Conservation (phyloP, 2,888 invertebrate genomes). For the Stramonita haemastoma region DNA sequence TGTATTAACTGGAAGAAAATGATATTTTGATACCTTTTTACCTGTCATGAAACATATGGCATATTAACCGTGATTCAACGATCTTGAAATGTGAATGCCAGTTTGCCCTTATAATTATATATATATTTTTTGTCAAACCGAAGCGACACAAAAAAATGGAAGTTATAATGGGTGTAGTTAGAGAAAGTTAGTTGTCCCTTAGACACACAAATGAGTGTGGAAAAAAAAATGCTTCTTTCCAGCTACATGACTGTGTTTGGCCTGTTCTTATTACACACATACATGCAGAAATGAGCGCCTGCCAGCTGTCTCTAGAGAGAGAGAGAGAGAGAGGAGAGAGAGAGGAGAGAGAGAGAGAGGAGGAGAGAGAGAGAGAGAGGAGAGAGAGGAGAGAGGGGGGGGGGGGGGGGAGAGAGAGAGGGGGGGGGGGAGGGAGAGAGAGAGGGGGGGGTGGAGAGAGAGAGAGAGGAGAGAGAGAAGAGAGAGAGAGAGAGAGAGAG, state of each 20-base stretch:
- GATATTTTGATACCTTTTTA: constrained; percentile 40
- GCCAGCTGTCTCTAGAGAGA: not conserved
- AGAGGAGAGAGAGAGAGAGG: not conserved
- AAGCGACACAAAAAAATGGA: not conserved
- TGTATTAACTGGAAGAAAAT: not conserved
- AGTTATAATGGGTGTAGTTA: too few species aligned
- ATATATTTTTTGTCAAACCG: not conserved
- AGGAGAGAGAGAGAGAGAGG: not conserved
- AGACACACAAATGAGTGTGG: too few species aligned
- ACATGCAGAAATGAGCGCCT: not conserved
- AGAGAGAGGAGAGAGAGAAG: not conserved
- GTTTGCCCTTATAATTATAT: constrained; percentile 25
- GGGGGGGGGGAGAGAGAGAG: not conserved
- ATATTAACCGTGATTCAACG: constrained; percentile 32
- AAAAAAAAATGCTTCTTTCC: too few species aligned
- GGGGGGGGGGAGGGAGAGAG: not conserved
- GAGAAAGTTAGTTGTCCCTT: too few species aligned
- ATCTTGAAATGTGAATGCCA: constrained; percentile 11
- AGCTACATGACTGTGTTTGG: too few species aligned
- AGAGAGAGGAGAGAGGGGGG: not conserved
- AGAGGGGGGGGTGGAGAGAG: too few species aligned
- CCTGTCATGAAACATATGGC: constrained; percentile 20
- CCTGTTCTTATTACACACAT: not conserved
- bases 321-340: constrained; percentile 4
- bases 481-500: too few species aligned